Conservation (phyloP, 2,113 vertebrate species). For the Hippocampus guttulatus region DNA sequence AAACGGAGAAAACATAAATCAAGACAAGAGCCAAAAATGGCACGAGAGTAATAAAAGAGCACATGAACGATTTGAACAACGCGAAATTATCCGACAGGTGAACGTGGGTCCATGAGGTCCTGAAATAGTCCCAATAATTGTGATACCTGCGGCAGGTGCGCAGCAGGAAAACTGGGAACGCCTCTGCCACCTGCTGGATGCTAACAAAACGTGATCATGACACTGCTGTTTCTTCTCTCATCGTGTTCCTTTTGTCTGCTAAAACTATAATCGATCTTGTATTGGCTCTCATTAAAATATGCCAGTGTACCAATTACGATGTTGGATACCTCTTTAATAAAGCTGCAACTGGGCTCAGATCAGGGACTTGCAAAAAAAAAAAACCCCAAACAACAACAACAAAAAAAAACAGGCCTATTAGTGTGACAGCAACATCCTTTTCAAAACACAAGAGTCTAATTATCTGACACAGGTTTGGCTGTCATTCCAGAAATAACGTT, state of each 20-base stretch:
- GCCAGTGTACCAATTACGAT: not conserved
- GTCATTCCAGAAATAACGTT: constrained; percentile 29
- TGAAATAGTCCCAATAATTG: too few relatives aligned
- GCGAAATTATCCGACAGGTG: too few relatives aligned
- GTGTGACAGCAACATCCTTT: not conserved
- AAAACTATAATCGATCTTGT: not conserved
- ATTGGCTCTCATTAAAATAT: not conserved
- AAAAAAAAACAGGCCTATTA: constrained; percentile 26
- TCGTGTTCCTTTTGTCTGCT: not conserved
- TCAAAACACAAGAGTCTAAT: constrained; percentile 35
- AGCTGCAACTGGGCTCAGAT: constrained; percentile 17
- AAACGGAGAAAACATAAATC: not conserved
- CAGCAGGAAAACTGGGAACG: too few relatives aligned
- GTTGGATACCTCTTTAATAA: constrained; percentile 27
- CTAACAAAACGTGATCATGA: too few relatives aligned
- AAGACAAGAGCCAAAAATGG: too few relatives aligned
- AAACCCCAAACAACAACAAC: not conserved
- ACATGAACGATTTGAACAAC: too few relatives aligned
- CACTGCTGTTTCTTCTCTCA: not conserved
- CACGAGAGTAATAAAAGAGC: too few relatives aligned
- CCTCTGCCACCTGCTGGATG: too few relatives aligned
- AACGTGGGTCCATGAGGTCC: too few relatives aligned
- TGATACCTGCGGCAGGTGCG: too few relatives aligned
- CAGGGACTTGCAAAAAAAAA: constrained; percentile 15
- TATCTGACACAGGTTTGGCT: constrained; percentile 40